phyloP scores from a whole-genome alignment of 2,113 vertebrate species.

The Etia nguti region DNA sequence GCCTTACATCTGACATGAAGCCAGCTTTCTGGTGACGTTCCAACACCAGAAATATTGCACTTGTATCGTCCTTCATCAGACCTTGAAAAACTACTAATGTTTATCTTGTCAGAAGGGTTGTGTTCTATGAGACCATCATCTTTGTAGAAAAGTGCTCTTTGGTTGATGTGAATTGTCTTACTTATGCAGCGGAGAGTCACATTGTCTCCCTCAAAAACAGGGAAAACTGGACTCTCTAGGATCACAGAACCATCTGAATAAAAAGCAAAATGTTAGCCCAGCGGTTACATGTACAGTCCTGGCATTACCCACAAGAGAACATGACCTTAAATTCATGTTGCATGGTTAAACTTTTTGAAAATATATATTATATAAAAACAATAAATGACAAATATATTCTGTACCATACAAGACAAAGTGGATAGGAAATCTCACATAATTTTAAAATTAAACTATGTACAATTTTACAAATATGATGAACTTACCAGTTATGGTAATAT shows the following conservation, averaged over 20 bases:
- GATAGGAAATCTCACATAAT: accelerated
- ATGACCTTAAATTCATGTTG: no score
- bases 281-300: no score
- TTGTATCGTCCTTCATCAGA: conserved; percentile 10
- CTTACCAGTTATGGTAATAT: not conserved
- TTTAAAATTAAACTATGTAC: accelerated
- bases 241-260: not conserved
- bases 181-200: accelerated
- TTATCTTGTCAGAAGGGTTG: not conserved
- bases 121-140: accelerated
- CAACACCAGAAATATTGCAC: not conserved
- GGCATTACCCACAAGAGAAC: no score
- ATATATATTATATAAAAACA: no score
- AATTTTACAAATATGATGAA: not conserved
- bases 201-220: not conserved
- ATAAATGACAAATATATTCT: not conserved
- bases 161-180: not conserved
- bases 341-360: no score
- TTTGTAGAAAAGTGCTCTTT: not conserved
- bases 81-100: not conserved
- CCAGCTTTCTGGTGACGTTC: conserved; percentile 9
- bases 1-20: not conserved
- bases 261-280: accelerated
- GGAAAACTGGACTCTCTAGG: not conserved
- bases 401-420: accelerated